Percentiles rank a stretch among this genome's conserved stretches.
Evolutionary conservation across 2,888 invertebrate genomes (phyloP).

Genomic region (Chrysolina haemoptera): DNA sequence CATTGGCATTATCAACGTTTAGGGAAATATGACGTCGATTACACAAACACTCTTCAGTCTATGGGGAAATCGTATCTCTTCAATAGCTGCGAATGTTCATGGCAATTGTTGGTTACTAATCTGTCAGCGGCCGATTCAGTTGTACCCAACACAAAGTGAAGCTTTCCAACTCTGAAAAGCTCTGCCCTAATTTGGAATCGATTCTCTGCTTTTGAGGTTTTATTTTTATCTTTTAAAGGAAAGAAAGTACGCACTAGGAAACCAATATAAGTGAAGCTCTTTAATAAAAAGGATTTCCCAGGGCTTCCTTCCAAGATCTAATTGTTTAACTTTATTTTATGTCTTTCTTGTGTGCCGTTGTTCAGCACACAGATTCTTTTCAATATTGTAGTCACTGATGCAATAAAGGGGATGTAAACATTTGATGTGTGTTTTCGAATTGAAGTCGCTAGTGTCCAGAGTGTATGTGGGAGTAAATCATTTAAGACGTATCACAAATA

Average conservation of each 20-base stretch:
- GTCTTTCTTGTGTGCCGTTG: not conserved
- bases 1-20: too few relatives aligned
- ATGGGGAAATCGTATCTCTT: not conserved
- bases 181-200: slow-evolving; percentile 1
- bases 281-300: slow-evolving; percentile 31
- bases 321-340: slow-evolving; percentile 24
- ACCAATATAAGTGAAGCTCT: slow-evolving; percentile 29
- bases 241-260: slow-evolving; percentile 10
- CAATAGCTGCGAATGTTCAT: not conserved
- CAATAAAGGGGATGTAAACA: not conserved
- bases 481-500: too few relatives aligned
- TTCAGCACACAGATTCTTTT: not conserved
- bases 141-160: not conserved
- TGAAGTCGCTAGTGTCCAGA: not conserved
- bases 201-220: slow-evolving; percentile 1
- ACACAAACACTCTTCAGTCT: not conserved
- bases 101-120: not conserved
- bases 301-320: slow-evolving; percentile 11
- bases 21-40: not conserved
- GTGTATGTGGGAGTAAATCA: too few relatives aligned
- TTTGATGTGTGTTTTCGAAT: not conserved
- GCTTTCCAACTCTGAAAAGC: not conserved
- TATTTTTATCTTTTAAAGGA: not conserved
- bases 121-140: not conserved
- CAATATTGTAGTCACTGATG: not conserved